A percentile compares a stretch with the other conserved stretches of the same genome.
Evolutionary conservation across 2,797 vertebrate species (phyloP).

Genomic region (Pristis pectinata): DNA sequence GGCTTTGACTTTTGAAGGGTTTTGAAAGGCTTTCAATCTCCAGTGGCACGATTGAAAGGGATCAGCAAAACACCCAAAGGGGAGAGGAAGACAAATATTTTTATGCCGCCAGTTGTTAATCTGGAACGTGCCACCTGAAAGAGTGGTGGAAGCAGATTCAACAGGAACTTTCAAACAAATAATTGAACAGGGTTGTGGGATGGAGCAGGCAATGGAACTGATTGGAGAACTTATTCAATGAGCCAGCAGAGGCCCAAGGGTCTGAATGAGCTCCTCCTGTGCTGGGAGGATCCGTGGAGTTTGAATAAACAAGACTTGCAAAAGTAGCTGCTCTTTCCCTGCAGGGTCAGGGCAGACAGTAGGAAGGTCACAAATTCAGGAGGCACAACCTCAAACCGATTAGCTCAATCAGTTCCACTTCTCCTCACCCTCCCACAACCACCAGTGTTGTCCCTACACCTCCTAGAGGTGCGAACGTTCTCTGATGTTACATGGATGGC

Average conservation of each 20-base stretch:
- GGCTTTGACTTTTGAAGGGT: not conserved
- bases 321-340: no score
- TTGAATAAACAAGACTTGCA: not conserved
- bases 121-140: not conserved
- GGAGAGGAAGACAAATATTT: not conserved
- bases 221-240: not conserved
- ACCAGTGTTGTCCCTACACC: constrained; percentile 44
- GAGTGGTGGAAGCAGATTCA: not conserved
- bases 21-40: no score
- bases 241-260: not conserved
- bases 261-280: not conserved
- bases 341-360: not conserved
- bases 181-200: not conserved
- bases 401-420: constrained; percentile 28
- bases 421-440: constrained; percentile 39
- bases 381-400: not conserved
- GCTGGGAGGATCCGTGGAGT: not conserved
- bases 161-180: not conserved
- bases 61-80: not conserved
- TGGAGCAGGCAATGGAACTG: not conserved
- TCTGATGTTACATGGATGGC: constrained; percentile 44
- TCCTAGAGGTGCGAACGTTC: constrained; percentile 41
- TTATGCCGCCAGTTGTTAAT: not conserved
- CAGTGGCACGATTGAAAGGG: not conserved
- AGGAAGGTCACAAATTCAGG: not conserved